Conservation (phyloP, 2,113 vertebrate species). For the Ailuropoda melanoleuca region DNA sequence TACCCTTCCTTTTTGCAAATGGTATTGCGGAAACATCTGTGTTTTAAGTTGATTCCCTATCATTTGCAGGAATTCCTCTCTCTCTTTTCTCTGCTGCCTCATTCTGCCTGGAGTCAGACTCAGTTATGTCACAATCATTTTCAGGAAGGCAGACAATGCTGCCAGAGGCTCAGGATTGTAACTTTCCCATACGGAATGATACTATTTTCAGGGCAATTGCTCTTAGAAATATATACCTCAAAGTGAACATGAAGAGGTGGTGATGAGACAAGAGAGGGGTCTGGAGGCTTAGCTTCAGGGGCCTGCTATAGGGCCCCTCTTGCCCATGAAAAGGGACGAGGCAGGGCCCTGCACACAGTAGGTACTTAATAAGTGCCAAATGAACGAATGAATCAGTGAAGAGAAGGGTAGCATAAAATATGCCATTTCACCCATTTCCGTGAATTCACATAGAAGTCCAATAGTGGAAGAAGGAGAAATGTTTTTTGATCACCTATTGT, state of each 20-base stretch:
- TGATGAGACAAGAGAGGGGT: background rate
- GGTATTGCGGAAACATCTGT: background rate
- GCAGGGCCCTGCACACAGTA: background rate
- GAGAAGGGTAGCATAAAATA: background rate
- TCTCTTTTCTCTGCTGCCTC: background rate
- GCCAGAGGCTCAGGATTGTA: background rate
- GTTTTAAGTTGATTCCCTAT: background rate
- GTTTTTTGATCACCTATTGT: background rate
- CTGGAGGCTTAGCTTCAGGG: background rate
- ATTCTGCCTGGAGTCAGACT: background rate
- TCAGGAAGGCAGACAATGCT: constrained; percentile 7
- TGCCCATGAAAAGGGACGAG: background rate
- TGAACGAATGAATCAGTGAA: background rate
- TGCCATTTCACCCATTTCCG: background rate
- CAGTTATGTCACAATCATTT: background rate
- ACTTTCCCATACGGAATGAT: constrained; percentile 12
- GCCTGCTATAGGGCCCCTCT: background rate
- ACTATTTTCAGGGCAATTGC: background rate
- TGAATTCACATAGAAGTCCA: background rate
- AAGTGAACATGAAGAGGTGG: background rate
- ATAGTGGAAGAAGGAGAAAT: background rate
- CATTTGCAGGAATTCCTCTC: background rate
- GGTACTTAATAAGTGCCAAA: background rate
- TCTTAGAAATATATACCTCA: background rate
- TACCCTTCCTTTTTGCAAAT: background rate